A percentile compares a stretch with the other conserved stretches of the same genome.
Conservation (phyloP, 2,888 invertebrate genomes). For the Criorhina ranunculi region DNA sequence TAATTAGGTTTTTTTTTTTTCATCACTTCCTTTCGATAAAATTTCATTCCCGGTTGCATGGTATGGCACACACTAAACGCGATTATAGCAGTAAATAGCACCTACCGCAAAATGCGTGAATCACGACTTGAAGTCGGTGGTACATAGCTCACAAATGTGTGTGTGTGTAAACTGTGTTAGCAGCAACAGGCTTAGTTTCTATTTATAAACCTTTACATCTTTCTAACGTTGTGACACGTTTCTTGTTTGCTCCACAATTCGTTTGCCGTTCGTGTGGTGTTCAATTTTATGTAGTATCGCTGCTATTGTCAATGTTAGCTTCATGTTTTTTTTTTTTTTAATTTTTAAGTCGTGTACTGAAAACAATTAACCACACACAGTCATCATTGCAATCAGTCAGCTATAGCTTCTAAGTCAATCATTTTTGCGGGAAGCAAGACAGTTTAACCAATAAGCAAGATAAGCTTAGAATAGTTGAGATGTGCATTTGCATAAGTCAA, state of each 20-base stretch:
- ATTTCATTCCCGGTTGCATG: constrained; percentile 37
- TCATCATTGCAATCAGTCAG: constrained; percentile 38
- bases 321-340: constrained; percentile 16
- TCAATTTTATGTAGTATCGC: constrained; percentile 45
- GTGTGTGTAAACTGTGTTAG: not conserved
- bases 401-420: constrained; percentile 11
- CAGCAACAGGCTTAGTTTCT: constrained; percentile 24
- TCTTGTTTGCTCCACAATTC: constrained; percentile 43
- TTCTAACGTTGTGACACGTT: constrained; percentile 49
- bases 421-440: not conserved
- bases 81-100: constrained; percentile 65
- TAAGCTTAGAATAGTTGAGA: constrained; percentile 1
- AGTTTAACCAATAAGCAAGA: constrained; percentile 7
- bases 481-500: constrained; percentile 60
- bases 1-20: constrained; percentile 29
- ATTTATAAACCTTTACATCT: constrained; percentile 54
- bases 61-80: constrained; percentile 7
- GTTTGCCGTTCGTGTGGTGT: constrained; percentile 39
- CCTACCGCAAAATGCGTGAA: constrained; percentile 71
- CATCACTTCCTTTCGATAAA: constrained; percentile 43
- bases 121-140: constrained; percentile 55
- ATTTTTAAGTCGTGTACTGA: constrained; percentile 19
- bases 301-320: constrained; percentile 51
- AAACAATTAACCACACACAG: constrained; percentile 45
- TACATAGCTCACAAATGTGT: not conserved